Evolutionary conservation across 2,888 invertebrate species (phyloP).

Genomic region (Melieria crassipennis): DNA sequence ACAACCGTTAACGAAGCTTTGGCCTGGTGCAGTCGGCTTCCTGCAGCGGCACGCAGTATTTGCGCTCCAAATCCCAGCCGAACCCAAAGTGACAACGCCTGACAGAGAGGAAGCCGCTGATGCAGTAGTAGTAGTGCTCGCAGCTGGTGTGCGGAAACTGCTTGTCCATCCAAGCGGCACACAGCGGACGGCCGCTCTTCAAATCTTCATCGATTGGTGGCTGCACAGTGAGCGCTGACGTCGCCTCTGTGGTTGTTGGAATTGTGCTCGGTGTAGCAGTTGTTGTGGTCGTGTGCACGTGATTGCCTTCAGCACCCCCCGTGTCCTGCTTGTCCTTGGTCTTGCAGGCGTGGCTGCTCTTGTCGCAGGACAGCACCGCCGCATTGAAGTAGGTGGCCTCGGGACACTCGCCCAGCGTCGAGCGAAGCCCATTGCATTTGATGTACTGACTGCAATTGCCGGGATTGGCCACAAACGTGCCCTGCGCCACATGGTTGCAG

Average conservation of each 20-base stretch:
- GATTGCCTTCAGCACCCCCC: background rate
- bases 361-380: slow-evolving; percentile 35
- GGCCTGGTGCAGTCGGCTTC: slow-evolving; percentile 9
- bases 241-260: background rate
- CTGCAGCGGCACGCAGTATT: slow-evolving; percentile 25
- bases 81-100: slow-evolving; percentile 30
- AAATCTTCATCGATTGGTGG: background rate
- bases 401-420: slow-evolving; percentile 36
- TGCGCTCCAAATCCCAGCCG: slow-evolving; percentile 29
- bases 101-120: slow-evolving; percentile 22
- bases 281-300: background rate
- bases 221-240: background rate
- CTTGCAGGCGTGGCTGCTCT: slow-evolving; percentile 10
- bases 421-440: slow-evolving; percentile 37
- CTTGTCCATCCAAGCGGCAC: slow-evolving; percentile 26
- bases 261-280: slow-evolving; percentile 2
- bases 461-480: slow-evolving; percentile 33
- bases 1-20: background rate
- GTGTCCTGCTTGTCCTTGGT: background rate
- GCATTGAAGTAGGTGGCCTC: slow-evolving; percentile 32
- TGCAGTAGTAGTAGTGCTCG: slow-evolving; percentile 32
- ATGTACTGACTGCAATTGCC: slow-evolving; percentile 39
- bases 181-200: slow-evolving; percentile 18
- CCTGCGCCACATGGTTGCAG: slow-evolving; percentile 30
- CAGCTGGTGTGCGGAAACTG: slow-evolving; percentile 33